Evolutionary conservation across 2,113 vertebrate genomes (phyloP), one percentile per base, ranked within the genome.

Genomic region (Eulemur macaco): DNA sequence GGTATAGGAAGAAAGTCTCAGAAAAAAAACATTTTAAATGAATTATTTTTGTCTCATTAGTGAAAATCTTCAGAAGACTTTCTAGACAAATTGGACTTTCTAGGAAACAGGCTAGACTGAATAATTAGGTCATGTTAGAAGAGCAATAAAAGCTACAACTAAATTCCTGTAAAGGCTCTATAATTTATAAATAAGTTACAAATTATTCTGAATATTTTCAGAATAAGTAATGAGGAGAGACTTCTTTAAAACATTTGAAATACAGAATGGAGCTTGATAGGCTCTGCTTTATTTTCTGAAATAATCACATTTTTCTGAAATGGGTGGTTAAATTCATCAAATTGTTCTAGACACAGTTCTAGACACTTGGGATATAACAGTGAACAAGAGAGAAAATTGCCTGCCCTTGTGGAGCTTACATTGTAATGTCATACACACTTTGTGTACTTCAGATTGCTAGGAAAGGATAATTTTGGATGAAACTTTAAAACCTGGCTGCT

Each of bases 31-130:
- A n/a, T 68, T 96, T 94, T 86, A 91, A 89, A 13, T 85, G 34
- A 94, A 77, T 97, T 95, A 9, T 78, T 93, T 97, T 94, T 94
- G 81, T 95, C 20, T 90, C 12, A 77, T 83, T 84, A 89, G 63
- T 94, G 25, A 84, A 95, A 93, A 20, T 87, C 54, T 96, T 82
- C 31, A 84, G 74, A 88, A 96, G 39, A 80, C 45, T 96, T 95
- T 96, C 29, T 42, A 90, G 89, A 85, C 39, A 90, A 97, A 96
- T 90, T 86, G 39, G 2, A 91, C 45, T 93, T 94, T 25, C 25
- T 47, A 50, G 74, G 91, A 93, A 93, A 92, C 89, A 90, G 66
- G 6, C 54, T 85, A 83, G 42, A 56, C 34, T 82, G 52, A 96
- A 88, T 94, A 94, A 95, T 64, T 93, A 89, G 34, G 9, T 68